A percentile compares a stretch with the other conserved stretches of the same genome.
These are phyloP conservation scores for Otolemur crassicaudatus DNA, from an alignment of 2,797 vertebrate genomes.

Conservation along the genomic window DNA sequence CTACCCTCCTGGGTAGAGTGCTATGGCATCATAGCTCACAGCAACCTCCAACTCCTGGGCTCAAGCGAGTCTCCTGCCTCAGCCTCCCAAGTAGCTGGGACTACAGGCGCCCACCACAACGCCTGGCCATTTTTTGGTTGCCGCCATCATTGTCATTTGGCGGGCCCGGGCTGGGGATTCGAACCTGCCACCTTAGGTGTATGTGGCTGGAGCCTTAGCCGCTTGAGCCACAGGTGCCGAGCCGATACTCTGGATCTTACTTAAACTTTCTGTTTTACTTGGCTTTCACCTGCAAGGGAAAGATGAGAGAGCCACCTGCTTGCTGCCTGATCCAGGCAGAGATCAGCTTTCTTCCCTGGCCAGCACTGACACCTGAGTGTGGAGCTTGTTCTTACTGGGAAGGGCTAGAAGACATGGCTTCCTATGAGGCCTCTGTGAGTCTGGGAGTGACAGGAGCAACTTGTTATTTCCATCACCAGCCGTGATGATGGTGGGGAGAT, in stretches of 20 bases:
- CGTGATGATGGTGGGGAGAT: neutral
- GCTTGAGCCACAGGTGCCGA: too few species aligned
- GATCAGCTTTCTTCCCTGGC: neutral
- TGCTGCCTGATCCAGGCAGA: neutral
- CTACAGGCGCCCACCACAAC: too few species aligned
- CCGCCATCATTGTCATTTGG: too few species aligned
- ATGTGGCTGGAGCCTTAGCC: too few species aligned
- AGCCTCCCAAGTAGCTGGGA: too few species aligned
- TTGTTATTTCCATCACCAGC: neutral
- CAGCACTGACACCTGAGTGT: neutral
- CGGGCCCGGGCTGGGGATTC: too few species aligned
- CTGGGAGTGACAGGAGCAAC: neutral
- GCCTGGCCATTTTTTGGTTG: too few species aligned
- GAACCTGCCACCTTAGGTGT: too few species aligned
- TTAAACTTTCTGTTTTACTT: conserved; percentile 14
- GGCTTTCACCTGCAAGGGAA: neutral
- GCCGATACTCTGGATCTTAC: neutral
- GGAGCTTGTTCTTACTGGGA: neutral
- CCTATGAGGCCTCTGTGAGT: neutral
- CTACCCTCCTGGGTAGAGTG: too few species aligned
- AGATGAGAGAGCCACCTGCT: neutral
- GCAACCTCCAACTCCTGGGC: too few species aligned
- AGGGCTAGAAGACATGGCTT: neutral
- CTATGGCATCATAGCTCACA: too few species aligned
- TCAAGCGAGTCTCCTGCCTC: too few species aligned